Base-by-base conservation (phyloP, 1,140 invertebrate genomes). In the Cataglyphis hispanica region DNA sequence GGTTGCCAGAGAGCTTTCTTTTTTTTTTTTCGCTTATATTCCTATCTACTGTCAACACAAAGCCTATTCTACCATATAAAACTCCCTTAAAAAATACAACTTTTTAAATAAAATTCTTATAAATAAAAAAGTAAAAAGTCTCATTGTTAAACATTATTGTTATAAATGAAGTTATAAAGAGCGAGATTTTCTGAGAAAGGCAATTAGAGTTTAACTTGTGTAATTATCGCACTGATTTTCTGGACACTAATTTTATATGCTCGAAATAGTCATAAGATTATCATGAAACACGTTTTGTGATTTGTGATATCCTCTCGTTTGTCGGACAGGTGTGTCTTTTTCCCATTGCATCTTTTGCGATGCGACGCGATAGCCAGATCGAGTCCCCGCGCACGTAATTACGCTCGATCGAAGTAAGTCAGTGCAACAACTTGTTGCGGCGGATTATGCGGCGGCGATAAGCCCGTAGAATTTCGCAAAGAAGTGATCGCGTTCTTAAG, bases 401-500 rank as follows among this genome's bases (percentile, higher is more conserved):
- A 80, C 77, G 60, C 11, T 8, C 40, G 63, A 69, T 80, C 34
- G 37, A 56, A 69, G 25, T 69, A 69, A 80, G 77, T 80, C 46
- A 63, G 16, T 67, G 63, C 63, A 64, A 61, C 74, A 76, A 80
- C 64, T 80, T 80, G 77, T 80, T 80, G 64, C 77, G 7, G 63
- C 46, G 63, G 43, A 60, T 77, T 76, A 63, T 37, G 37, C n/a
- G 25, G 46, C 16, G 16, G 31, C 34, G 64, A 80, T 80, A 80
- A 69, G 37, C n/a, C 43, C 22, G 31, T 56, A 22, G 27, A 37
- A 80, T 80, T 80, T 69, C 34, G 63, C 77, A 69, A 80, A 80
- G 63, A 27, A 69, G 50, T 11, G 46, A 46, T 43, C 75, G 56
- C 37, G 13, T 5, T n/a, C 25, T 37, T 37, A 53, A 22, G 31